Conservation (phyloP, 2,113 vertebrate species). For the Lagenorhynchus albirostris region DNA sequence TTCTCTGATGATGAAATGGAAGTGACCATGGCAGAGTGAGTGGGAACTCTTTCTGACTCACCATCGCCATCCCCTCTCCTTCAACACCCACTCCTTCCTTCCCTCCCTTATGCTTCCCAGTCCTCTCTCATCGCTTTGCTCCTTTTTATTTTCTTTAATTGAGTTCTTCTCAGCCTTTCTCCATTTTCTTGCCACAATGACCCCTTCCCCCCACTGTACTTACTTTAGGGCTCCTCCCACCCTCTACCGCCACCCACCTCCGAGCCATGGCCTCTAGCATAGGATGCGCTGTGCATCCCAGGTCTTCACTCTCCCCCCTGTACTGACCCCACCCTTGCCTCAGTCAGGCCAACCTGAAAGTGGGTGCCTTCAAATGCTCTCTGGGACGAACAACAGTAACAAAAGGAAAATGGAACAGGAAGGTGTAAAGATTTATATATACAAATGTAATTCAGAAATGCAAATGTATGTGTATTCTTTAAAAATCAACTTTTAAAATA, state of each 20-base stretch:
- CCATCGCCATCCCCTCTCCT: background rate
- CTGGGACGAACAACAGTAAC: background rate
- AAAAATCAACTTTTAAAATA: slow-evolving; percentile 22
- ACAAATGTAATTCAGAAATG: slow-evolving; percentile 25
- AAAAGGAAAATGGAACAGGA: background rate
- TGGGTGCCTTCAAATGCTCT: background rate
- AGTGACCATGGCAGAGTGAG: background rate
- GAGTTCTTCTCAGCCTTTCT: background rate
- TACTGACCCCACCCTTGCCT: background rate
- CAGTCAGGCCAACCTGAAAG: background rate
- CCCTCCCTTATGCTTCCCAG: background rate
- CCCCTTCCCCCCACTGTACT: rapidly evolving
- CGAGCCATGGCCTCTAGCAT: background rate
- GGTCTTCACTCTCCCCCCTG: background rate
- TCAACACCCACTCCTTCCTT: background rate
- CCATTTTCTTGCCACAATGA: background rate
- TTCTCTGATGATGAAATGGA: background rate
- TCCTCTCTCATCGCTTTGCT: background rate
- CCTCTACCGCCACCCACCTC: background rate
- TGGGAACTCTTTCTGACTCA: background rate
- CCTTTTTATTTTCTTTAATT: background rate
- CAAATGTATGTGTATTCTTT: background rate
- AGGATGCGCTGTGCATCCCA: too few relatives aligned
- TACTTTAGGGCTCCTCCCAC: background rate
- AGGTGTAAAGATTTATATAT: slow-evolving; percentile 15